Conservation (phyloP, 2,888 invertebrate genomes). For the Drosophila neonasuta region DNA sequence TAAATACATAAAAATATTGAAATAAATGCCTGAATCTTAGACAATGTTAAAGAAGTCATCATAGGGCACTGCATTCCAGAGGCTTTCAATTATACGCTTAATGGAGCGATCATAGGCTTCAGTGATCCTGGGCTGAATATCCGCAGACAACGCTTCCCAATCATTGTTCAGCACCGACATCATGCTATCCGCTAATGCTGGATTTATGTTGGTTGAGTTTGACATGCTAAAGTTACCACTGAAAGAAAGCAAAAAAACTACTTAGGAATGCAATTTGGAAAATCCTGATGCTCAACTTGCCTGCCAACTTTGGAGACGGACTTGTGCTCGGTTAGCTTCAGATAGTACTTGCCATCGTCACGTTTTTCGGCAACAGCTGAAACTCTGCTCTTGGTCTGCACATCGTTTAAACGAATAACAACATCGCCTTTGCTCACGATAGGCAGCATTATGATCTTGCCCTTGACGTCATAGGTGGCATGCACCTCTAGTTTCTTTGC, state of each 20-base stretch:
- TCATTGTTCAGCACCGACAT: slow-evolving; percentile 67
- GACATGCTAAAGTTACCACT: slow-evolving; percentile 66
- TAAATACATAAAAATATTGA: not conserved
- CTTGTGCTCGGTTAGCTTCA: slow-evolving; percentile 52
- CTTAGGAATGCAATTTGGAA: not conserved
- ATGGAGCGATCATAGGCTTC: slow-evolving; percentile 38
- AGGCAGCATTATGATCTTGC: slow-evolving; percentile 68
- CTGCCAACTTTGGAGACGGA: slow-evolving; percentile 42
- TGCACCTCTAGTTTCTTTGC: slow-evolving; percentile 44
- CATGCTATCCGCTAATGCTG: slow-evolving; percentile 65
- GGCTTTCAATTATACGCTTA: slow-evolving; percentile 20
- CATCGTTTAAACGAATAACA: slow-evolving; percentile 39
- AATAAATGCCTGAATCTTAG: not conserved
- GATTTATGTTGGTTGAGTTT: slow-evolving; percentile 69
- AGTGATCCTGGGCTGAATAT: slow-evolving; percentile 61
- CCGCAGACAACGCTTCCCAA: slow-evolving; percentile 60
- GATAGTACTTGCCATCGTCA: slow-evolving; percentile 58
- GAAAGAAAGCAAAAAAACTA: not conserved
- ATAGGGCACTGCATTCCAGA: slow-evolving; percentile 63
- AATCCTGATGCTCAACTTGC: slow-evolving; percentile 46
- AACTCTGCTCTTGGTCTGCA: slow-evolving; percentile 36
- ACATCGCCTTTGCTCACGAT: slow-evolving; percentile 61
- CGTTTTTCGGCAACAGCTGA: slow-evolving; percentile 45
- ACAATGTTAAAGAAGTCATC: slow-evolving; percentile 53
- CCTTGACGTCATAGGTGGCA: slow-evolving; percentile 65